Evolutionary conservation across 2,113 vertebrate species (phyloP).

Genomic region (Cynoglossus semilaevis): DNA sequence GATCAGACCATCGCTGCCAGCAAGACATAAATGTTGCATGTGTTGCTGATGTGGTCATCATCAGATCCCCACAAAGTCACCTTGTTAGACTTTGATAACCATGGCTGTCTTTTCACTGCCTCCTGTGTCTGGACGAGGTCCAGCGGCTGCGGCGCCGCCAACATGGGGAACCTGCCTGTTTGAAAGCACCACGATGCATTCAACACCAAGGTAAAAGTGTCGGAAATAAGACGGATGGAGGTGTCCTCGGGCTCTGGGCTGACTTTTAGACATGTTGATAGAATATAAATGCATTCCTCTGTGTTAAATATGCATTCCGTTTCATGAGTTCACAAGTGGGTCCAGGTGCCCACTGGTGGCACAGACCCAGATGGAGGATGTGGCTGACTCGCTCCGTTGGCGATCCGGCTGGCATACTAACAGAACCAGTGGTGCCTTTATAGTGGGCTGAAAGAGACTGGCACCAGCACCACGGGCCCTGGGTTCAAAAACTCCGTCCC

Average conservation of each 20-base stretch:
- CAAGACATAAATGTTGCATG: constrained; percentile 70
- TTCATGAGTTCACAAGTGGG: constrained; percentile 52
- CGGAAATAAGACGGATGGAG: constrained; percentile 21
- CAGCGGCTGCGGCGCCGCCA: constrained; percentile 51
- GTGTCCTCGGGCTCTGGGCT: constrained; percentile 4
- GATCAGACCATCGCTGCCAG: constrained; percentile 55
- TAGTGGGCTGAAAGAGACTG: constrained; percentile 59
- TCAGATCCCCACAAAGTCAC: constrained; percentile 68
- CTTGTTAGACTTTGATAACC: constrained; percentile 71
- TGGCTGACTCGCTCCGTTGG: constrained; percentile 56
- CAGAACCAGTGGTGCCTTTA: constrained; percentile 70
- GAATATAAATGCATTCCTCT: constrained; percentile 25
- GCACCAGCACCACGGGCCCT: constrained; percentile 31
- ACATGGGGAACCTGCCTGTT: constrained; percentile 29
- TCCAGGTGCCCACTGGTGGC: constrained; percentile 72
- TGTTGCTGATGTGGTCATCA: constrained; percentile 69
- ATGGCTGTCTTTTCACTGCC: constrained; percentile 65
- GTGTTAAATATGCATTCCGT: constrained; percentile 59
- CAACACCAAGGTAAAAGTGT: constrained; percentile 18
- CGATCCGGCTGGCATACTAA: constrained; percentile 70
- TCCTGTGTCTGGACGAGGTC: constrained; percentile 59
- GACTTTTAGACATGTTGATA: neutral
- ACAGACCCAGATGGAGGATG: constrained; percentile 71
- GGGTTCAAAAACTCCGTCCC: constrained; percentile 49
- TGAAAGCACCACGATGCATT: neutral